These are phyloP conservation scores for Pelobates cultripes DNA, from an alignment of 2,797 vertebrate species.

Conservation along the genomic window DNA sequence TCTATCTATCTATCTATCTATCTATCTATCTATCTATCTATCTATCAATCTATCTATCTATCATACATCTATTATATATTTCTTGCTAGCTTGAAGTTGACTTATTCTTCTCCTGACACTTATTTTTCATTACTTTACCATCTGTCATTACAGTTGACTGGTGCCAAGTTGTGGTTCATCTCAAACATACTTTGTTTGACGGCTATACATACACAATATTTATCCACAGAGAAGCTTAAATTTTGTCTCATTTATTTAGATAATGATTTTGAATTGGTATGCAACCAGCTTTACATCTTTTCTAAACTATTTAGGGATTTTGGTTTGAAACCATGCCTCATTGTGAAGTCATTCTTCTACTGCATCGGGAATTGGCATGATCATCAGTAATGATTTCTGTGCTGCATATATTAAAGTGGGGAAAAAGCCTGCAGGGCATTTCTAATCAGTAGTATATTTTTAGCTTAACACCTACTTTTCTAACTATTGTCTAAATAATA, in stretches of 20 bases:
- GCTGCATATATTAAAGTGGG: slow-evolving; percentile 24
- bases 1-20: no score
- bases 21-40: no score
- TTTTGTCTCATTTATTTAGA: slow-evolving; percentile 6
- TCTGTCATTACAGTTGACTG: neutral
- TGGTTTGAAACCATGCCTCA: slow-evolving; percentile 9
- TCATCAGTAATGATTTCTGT: slow-evolving; percentile 38
- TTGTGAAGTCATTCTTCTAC: slow-evolving; percentile 7
- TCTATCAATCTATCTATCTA: no score
- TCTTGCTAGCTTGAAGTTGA: neutral
- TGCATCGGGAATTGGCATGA: slow-evolving; percentile 8
- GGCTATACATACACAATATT: neutral
- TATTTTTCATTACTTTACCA: neutral
- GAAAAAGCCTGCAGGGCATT: slow-evolving; percentile 35
- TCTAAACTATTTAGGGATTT: slow-evolving; percentile 18
- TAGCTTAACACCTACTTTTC: slow-evolving; percentile 18
- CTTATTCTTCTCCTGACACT: neutral
- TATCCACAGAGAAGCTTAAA: neutral
- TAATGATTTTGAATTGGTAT: slow-evolving; percentile 17
- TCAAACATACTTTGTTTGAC: neutral
- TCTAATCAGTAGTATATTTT: slow-evolving; percentile 41
- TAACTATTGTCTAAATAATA: slow-evolving; percentile 25
- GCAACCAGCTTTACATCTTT: slow-evolving; percentile 13
- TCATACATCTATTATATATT: no score
- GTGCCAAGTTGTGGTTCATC: neutral